Conservation (phyloP, 2,888 invertebrate genomes). For the Trilocha varians region DNA sequence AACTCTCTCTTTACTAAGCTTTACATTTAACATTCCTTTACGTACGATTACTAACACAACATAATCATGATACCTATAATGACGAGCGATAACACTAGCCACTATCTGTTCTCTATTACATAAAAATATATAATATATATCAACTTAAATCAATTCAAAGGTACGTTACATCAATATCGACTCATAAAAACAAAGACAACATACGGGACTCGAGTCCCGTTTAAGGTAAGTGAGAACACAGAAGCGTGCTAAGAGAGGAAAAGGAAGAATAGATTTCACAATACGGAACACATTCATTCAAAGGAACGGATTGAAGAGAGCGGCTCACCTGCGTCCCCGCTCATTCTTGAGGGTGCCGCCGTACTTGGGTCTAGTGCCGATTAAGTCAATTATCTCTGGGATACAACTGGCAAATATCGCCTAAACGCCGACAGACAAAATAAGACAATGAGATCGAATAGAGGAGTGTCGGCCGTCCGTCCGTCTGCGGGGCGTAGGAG, state of each 20-base stretch:
- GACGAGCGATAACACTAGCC: constrained; percentile 72
- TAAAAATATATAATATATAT: too few species aligned
- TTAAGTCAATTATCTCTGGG: constrained; percentile 99
- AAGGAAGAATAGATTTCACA: constrained; percentile 71
- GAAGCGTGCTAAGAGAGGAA: constrained; percentile 75
- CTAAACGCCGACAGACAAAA: constrained; percentile 81
- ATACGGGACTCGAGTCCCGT: constrained; percentile 68
- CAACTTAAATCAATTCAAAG: constrained; percentile 66
- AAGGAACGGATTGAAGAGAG: constrained; percentile 74
- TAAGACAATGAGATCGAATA: constrained; percentile 73
- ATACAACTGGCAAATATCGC: constrained; percentile 99
- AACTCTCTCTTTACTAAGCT: constrained; percentile 66
- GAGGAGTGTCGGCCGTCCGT: constrained; percentile 40
- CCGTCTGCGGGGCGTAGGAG: constrained; percentile 14
- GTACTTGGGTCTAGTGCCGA: constrained; percentile 99
- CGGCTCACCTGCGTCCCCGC: constrained; percentile 99
- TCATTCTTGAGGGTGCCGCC: constrained; percentile 99
- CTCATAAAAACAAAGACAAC: constrained; percentile 69
- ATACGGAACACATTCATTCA: constrained; percentile 76
- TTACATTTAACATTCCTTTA: constrained; percentile 68
- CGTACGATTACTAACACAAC: constrained; percentile 69
- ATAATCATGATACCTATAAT: constrained; percentile 68
- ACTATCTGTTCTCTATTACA: constrained; percentile 71
- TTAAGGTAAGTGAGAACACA: constrained; percentile 73
- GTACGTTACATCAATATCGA: constrained; percentile 68